These are phyloP conservation scores for Samia ricini DNA, from an alignment of 1,140 invertebrate genomes.

Conservation along the genomic window DNA sequence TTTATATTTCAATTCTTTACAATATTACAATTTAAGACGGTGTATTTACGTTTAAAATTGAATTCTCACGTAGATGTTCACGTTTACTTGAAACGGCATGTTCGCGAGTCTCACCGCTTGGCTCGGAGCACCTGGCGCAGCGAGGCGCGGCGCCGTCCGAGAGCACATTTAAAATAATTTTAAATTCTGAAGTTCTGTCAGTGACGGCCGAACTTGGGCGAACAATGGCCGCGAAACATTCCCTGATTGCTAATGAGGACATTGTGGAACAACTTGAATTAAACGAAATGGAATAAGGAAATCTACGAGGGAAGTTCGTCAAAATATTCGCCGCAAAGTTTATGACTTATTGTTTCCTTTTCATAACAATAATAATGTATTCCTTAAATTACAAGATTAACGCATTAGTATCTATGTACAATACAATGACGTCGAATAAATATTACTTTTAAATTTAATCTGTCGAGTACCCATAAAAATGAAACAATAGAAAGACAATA, in stretches of 20 bases:
- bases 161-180: slow-evolving; percentile 60
- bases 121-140: not conserved
- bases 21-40: not conserved
- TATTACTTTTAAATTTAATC: not conserved
- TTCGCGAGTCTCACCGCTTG: not conserved
- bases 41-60: not conserved
- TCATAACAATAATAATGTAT: not conserved
- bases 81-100: not conserved
- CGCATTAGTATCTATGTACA: not conserved
- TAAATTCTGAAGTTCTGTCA: slow-evolving; percentile 57
- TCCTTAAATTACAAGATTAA: not conserved
- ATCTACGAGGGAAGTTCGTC: slow-evolving; percentile 28
- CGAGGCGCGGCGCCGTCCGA: slow-evolving; percentile 17
- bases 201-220: slow-evolving; percentile 53
- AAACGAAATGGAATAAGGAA: slow-evolving; percentile 56
- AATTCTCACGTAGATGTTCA: slow-evolving; percentile 1
- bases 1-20: no score
- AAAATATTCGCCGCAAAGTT: slow-evolving; percentile 21
- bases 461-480: no score
- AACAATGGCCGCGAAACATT: slow-evolving; percentile 63
- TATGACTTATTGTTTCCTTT: not conserved
- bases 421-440: not conserved
- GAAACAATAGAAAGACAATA: no score
- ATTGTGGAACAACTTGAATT: slow-evolving; percentile 58
- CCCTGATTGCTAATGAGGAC: slow-evolving; percentile 68